Conservation (phyloP, 2,113 vertebrate species). For the Monopterus albus region DNA sequence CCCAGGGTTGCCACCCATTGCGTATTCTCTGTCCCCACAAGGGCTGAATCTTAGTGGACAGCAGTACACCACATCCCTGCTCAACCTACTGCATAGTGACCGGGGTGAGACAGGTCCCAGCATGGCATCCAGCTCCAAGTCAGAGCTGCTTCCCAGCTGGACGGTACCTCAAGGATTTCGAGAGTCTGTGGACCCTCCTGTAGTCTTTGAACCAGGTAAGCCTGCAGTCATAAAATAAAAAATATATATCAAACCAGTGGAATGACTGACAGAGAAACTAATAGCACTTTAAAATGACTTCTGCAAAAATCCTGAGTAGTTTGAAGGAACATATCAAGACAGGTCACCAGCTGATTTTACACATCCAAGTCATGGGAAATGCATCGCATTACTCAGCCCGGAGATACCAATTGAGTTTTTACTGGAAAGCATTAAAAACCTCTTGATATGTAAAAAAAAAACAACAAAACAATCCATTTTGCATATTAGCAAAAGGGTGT, state of each 20-base stretch:
- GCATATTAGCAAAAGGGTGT: too few species aligned
- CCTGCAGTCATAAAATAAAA: background rate
- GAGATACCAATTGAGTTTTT: too few species aligned
- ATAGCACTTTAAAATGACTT: background rate
- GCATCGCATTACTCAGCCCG: too few species aligned
- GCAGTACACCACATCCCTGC: constrained; percentile 83
- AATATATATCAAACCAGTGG: too few species aligned
- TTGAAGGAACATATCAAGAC: too few species aligned
- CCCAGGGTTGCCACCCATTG: constrained; percentile 42
- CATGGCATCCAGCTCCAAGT: constrained; percentile 81
- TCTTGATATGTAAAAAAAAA: too few species aligned
- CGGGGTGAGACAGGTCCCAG: constrained; percentile 69
- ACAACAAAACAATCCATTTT: too few species aligned
- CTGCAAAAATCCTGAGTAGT: too few species aligned
- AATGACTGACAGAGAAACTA: background rate
- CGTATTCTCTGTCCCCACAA: constrained; percentile 63
- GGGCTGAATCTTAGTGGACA: constrained; percentile 75
- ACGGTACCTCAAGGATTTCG: constrained; percentile 63
- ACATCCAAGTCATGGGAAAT: too few species aligned
- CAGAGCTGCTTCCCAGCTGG: constrained; percentile 76
- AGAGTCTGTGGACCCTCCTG: constrained; percentile 65
- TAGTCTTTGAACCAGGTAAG: constrained; percentile 76
- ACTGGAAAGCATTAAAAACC: too few species aligned
- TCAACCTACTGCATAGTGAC: constrained; percentile 88
- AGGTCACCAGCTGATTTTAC: too few species aligned